Conservation (phyloP, 2,113 vertebrate genomes). For the Pitta sordida region DNA sequence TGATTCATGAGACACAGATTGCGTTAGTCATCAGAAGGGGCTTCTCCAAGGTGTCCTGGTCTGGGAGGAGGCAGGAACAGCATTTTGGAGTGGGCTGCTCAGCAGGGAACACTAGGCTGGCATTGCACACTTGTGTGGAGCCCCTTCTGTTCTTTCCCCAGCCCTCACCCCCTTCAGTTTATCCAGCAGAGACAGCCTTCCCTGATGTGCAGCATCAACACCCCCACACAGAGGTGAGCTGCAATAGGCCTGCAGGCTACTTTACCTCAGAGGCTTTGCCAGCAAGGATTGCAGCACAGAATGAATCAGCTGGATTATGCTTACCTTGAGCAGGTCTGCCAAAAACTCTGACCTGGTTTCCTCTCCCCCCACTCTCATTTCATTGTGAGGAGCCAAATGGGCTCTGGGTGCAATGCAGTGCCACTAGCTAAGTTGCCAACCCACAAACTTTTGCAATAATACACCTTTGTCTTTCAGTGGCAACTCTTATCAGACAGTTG, state of each 20-base stretch:
- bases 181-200: slow-evolving; percentile 14
- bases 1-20: slow-evolving; percentile 47
- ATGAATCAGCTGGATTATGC: slow-evolving; percentile 68
- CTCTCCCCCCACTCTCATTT: slow-evolving; percentile 48
- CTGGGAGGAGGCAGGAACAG: not conserved
- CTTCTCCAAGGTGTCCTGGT: not conserved
- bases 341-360: slow-evolving; percentile 66
- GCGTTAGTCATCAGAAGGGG: not conserved
- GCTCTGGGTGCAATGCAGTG: slow-evolving; percentile 8
- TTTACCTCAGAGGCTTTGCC: not conserved
- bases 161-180: not conserved
- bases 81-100: not conserved
- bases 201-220: slow-evolving; percentile 36
- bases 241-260: slow-evolving; percentile 35
- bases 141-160: not conserved
- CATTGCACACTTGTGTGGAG: not conserved
- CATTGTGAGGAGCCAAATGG: slow-evolving; percentile 2
- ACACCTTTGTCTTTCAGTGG: slow-evolving; percentile 9
- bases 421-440: slow-evolving; percentile 15
- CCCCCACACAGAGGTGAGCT: slow-evolving; percentile 22
- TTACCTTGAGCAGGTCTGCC: slow-evolving; percentile 51
- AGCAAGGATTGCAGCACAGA: slow-evolving; percentile 55
- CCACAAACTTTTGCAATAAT: slow-evolving; percentile 44
- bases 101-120: not conserved
- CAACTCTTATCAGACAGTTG: slow-evolving; percentile 18